A percentile compares a stretch with the other conserved stretches of the same genome.
Evolutionary conservation across 2,797 vertebrate genomes (phyloP).

Genomic region (Synaphobranchus kaupii): DNA sequence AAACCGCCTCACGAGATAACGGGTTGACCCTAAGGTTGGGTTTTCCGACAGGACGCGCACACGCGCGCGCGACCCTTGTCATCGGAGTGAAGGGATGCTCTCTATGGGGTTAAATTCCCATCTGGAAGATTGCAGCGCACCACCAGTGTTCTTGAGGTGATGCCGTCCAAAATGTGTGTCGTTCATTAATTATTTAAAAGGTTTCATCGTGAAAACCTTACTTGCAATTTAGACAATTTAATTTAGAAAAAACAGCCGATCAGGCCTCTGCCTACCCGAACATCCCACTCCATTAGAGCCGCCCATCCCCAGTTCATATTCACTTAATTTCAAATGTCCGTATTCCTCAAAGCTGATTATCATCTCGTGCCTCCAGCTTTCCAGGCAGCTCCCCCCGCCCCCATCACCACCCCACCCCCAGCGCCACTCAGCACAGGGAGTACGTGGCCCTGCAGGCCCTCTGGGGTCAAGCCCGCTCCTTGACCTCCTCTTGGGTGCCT

Average conservation of each 20-base stretch:
- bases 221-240: not conserved
- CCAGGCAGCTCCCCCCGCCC: not conserved
- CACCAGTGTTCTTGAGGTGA: not conserved
- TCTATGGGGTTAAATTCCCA: not conserved
- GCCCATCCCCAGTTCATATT: not conserved
- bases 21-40: slow-evolving; percentile 43
- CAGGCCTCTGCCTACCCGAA: no score
- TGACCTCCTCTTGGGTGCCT: slow-evolving; percentile 28
- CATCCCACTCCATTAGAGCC: not conserved
- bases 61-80: not conserved
- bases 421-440: not conserved
- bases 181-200: not conserved
- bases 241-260: not conserved
- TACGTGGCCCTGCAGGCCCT: not conserved
- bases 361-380: slow-evolving; percentile 4
- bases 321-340: not conserved
- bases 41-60: slow-evolving; percentile 14
- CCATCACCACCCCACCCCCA: not conserved
- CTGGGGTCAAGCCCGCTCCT: slow-evolving; percentile 32
- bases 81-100: not conserved
- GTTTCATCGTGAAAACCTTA: not conserved
- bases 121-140: not conserved
- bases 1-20: slow-evolving; percentile 46
- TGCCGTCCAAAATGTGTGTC: not conserved
- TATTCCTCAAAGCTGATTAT: not conserved